Evolutionary conservation across 2,113 vertebrate genomes (phyloP), one percentile per base, ranked within the genome.

Genomic region (Benitochromis conjunctus): DNA sequence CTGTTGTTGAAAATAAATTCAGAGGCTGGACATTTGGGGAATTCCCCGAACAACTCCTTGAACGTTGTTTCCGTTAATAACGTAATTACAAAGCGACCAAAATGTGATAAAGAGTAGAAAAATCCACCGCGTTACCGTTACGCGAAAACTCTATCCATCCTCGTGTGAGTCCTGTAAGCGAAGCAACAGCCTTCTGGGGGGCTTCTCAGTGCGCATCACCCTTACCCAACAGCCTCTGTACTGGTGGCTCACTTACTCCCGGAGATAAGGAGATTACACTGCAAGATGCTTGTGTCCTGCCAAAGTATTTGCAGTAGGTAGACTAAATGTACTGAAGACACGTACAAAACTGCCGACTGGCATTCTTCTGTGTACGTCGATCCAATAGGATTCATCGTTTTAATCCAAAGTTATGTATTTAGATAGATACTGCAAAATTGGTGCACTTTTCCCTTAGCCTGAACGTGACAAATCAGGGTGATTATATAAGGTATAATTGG

Each of bases 151-250:
- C 88, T 58, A 64, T 78, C 69, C 76, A 80, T 84, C 79, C 57
- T 77, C 56, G 3, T n/a, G 81, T 53, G n/a, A 43, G 64, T 87
- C 38, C 74, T 57, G 80, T 4, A 2, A 36, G 77, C 7, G 51
- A 83, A 18, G 82, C 82, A 64, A 85, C 81, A 48, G 78, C 43
- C 5, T 58, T 54, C 24, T 31, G 26, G 14, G 51, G 84, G 83
- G 71, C 56, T 51, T 43, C n/a, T 79, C 69, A 24, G 89, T 90
- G 84, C 89, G 83, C 93, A 53, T 36, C 86, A 12, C 16, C 69
- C n/a, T 79, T 34, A 83, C 54, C 58, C 79, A 82, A 5, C 80
- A 38, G 64, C 79, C 46, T 55, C 53, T 53, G 6, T 2, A 21
- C 86, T 86, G 84, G 5, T 19, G 83, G 34, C 74, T 82, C 90